These are phyloP conservation scores for Tetramorium bicarinatum DNA, from an alignment of 2,888 invertebrate species.

Conservation along the genomic window DNA sequence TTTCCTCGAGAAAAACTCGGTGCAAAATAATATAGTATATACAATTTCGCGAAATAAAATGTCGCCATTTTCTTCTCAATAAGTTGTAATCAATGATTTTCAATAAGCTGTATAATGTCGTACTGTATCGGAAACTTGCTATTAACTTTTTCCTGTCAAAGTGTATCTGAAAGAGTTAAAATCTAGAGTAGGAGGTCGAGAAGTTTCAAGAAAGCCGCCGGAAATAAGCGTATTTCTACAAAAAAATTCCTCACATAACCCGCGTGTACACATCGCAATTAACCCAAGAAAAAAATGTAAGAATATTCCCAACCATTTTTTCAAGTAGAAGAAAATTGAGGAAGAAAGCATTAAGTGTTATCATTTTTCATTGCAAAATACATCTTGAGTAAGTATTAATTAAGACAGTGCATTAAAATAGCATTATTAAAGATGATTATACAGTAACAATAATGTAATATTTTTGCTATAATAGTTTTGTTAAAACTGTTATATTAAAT, in stretches of 20 bases:
- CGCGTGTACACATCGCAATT: slow-evolving; percentile 1
- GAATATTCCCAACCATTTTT: slow-evolving; percentile 14
- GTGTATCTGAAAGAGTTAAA: neutral
- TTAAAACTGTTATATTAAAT: neutral
- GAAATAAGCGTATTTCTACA: slow-evolving; percentile 25
- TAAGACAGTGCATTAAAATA: neutral
- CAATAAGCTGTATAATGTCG: neutral
- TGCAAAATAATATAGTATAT: neutral
- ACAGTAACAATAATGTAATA: slow-evolving; percentile 4
- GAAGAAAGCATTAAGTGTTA: neutral
- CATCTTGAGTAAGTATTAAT: neutral
- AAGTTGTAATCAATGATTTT: slow-evolving; percentile 13
- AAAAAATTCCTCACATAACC: neutral
- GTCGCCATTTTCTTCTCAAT: neutral
- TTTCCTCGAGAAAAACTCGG: neutral
- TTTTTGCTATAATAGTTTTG: neutral
- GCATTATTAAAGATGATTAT: neutral
- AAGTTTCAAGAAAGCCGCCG: slow-evolving; percentile 29
- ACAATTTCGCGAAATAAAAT: neutral
- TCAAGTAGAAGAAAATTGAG: neutral
- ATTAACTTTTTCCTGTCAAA: slow-evolving; percentile 6
- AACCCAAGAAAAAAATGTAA: neutral
- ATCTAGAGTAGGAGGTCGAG: neutral
- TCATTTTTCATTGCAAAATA: neutral
- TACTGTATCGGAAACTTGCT: slow-evolving; percentile 6